Conservation (phyloP, 92 coral and sea anemone species). For the Actinostola sp. region DNA sequence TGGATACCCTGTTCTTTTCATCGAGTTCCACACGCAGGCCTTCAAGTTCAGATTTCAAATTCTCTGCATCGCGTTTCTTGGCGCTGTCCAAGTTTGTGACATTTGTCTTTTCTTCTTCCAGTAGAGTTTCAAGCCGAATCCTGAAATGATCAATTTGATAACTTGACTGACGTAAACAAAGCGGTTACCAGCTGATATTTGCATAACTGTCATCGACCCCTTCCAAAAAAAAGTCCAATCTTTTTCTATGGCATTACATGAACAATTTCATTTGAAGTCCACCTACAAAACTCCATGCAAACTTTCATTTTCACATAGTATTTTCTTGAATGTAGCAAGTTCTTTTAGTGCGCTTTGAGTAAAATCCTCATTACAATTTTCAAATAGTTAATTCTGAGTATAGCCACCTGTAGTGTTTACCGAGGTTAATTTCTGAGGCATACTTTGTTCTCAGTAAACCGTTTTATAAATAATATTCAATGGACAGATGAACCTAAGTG, state of each 20-base stretch:
- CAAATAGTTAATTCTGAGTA: too few relatives aligned
- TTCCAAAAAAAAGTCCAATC: neutral
- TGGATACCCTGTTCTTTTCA: slow-evolving; percentile 62
- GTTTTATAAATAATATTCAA: too few relatives aligned
- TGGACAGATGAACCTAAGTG: too few relatives aligned
- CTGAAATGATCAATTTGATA: slow-evolving; percentile 28
- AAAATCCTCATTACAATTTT: too few relatives aligned
- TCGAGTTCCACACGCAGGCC: slow-evolving; percentile 66
- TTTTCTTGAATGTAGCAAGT: too few relatives aligned
- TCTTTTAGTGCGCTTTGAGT: too few relatives aligned
- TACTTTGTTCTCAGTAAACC: too few relatives aligned
- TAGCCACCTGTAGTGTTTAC: too few relatives aligned
- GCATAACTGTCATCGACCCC: neutral
- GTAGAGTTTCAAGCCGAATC: slow-evolving; percentile 51
- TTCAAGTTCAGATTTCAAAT: slow-evolving; percentile 61
- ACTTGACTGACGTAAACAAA: neutral
- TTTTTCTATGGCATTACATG: neutral
- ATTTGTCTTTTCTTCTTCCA: slow-evolving; percentile 55
- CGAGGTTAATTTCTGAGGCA: too few relatives aligned
- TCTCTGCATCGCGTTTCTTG: slow-evolving; percentile 63
- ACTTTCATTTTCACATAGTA: too few relatives aligned
- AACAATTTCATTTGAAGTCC: neutral
- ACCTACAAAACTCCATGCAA: too few relatives aligned
- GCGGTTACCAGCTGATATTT: neutral
- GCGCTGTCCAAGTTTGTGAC: slow-evolving; percentile 44